These are phyloP conservation scores for Platycercus adscitus DNA, from an alignment of 2,113 vertebrate species.

Conservation along the genomic window DNA sequence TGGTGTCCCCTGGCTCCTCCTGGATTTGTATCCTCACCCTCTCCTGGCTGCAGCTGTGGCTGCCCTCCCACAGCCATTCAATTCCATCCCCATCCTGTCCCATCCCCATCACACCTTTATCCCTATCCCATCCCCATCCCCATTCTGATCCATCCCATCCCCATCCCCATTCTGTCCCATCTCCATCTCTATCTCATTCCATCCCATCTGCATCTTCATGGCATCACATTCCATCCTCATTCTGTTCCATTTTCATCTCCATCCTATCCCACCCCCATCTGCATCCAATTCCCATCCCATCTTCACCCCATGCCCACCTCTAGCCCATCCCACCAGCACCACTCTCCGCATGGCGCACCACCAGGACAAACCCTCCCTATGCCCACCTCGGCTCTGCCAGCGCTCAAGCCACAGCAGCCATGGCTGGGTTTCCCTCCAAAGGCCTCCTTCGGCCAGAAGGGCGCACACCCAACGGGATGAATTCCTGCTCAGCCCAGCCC, in stretches of 20 bases:
- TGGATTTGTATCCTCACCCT: not conserved
- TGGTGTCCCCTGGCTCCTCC: not conserved
- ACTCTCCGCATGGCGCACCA: not conserved
- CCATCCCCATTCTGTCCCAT: not conserved
- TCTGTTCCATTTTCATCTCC: not conserved
- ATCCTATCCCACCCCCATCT: not conserved
- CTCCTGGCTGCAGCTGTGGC: not conserved
- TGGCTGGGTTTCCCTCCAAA: not conserved
- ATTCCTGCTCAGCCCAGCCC: not conserved
- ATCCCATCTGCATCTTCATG: not conserved
- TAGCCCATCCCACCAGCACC: not conserved
- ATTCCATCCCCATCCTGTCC: not conserved
- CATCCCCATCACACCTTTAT: no score
- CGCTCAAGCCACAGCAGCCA: not conserved
- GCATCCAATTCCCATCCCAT: rapidly evolving
- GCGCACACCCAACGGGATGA: not conserved
- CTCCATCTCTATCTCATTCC: no score
- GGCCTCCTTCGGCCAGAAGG: not conserved
- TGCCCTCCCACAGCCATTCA: not conserved
- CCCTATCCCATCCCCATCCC: no score
- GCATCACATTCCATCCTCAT: not conserved
- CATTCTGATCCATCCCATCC: not conserved
- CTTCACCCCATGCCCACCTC: not conserved
- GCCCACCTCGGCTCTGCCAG: not conserved
- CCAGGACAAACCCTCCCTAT: not conserved